Percentiles rank a stretch among this genome's conserved stretches.
phyloP scores from a whole-genome alignment of 92 coral and sea anemone genomes.

The Chrysogorgia sp. region DNA sequence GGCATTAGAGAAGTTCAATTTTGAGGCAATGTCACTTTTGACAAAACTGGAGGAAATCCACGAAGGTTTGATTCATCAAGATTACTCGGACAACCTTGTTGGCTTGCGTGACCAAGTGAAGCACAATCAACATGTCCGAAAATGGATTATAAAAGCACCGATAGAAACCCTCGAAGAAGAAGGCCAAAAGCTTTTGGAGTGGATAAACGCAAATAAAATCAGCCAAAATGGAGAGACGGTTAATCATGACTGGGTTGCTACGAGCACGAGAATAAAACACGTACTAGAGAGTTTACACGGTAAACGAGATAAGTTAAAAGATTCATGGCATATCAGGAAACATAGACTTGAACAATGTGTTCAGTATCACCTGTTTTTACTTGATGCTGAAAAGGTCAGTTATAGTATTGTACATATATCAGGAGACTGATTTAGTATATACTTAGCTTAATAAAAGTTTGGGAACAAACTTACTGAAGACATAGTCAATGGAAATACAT shows the following conservation, averaged over 20 bases:
- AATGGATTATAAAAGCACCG: conserved; percentile 98
- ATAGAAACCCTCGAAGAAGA: conserved; percentile 90
- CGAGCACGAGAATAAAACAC: conserved; percentile 68
- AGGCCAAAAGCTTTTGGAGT: conserved; percentile 77
- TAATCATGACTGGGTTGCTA: conserved; percentile 77
- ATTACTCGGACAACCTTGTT: conserved; percentile 82
- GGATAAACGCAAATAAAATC: conserved; percentile 55
- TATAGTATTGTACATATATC: too few species aligned
- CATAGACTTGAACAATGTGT: conserved; percentile 87
- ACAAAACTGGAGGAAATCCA: conserved; percentile 96
- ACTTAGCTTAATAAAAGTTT: neutral
- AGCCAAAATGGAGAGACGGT: conserved; percentile 70
- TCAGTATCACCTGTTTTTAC: conserved; percentile 87
- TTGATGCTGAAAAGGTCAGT: conserved; percentile 92
- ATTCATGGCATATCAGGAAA: conserved; percentile 90
- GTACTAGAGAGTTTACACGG: conserved; percentile 78
- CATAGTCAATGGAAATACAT: too few species aligned
- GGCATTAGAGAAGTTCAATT: conserved; percentile 98
- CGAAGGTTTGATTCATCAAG: conserved; percentile 83
- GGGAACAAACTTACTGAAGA: too few species aligned
- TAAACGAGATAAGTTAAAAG: conserved; percentile 87
- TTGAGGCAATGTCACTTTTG: conserved; percentile 91
- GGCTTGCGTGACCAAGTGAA: conserved; percentile 87
- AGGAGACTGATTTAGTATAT: neutral
- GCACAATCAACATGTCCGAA: conserved; percentile 92